Evolutionary conservation across 2,888 invertebrate genomes (phyloP), one percentile per base, ranked within the genome.

Genomic region (Drosophila paramelanica): DNA sequence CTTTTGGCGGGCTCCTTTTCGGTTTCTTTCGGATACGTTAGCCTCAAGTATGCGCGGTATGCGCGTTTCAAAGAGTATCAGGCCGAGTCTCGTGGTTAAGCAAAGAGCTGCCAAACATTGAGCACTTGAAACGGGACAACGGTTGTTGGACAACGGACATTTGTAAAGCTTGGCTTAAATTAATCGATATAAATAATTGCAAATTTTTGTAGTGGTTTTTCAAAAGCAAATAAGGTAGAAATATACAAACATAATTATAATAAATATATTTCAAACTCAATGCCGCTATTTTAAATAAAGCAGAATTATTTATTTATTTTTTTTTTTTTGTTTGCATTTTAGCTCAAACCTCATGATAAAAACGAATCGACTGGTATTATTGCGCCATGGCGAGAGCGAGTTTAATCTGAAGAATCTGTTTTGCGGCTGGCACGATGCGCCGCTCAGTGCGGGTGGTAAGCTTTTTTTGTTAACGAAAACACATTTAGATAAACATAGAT

Each of bases 301-400:
- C 14, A 25, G 42, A 49, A 46, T 10, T 45, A 45, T 23, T 27
- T 41, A 47, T 27, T 67, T 47, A 43, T 47, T 47, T 60, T 42
- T 31, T 0, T 8, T 36, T 36, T 36, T 36, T 13, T 13, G 10
- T 33, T 27, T 46, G 17, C 36, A 42, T 68, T 75, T 27, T 56
- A 85, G 80, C 27, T 61, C 65, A 41, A 67, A 52, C 31, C 52
- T 67, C 11, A 79, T 73, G 53, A 82, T 83, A 86, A 82, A 84
- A 65, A 79, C 82, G 3, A 84, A 83, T 86, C 94, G 94, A 81
- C 94, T 92, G 47, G 89, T 91, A 45, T 76, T 92, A 56, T 93
- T 96, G 68, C 94, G 96, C 67, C 96, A 96, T 82, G 96, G 96
- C 58, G 96, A 96, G 93, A 95, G 95, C 89, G 95, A 95, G 91